Evolutionary conservation across 2,888 invertebrate genomes (phyloP).

Genomic region (Frankliniella fusca): DNA sequence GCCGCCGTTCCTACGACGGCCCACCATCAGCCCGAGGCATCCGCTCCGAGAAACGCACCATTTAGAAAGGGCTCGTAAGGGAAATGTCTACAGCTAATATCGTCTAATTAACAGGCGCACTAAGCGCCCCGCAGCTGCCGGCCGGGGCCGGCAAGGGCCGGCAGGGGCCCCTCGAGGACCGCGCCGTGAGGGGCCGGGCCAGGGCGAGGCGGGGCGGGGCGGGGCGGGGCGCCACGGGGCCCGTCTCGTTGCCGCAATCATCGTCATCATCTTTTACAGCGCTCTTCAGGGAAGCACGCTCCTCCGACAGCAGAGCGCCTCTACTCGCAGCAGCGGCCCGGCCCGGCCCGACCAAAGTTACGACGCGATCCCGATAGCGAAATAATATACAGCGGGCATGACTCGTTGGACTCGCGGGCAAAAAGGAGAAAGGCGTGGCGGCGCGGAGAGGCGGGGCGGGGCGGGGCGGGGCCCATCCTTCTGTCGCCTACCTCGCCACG

Average conservation of each 20-base stretch:
- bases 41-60: too few relatives aligned
- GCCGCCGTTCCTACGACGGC: too few relatives aligned
- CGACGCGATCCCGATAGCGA: constrained; percentile 19
- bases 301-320: background rate
- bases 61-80: too few relatives aligned
- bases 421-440: background rate
- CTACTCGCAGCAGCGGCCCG: background rate
- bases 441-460: background rate
- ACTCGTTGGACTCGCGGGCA: background rate
- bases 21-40: too few relatives aligned
- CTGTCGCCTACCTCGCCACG: background rate
- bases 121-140: too few relatives aligned
- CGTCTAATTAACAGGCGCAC: too few relatives aligned
- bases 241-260: background rate
- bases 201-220: too few relatives aligned
- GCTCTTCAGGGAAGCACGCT: constrained; percentile 9
- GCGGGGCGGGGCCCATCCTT: background rate
- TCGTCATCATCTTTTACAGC: constrained; percentile 3
- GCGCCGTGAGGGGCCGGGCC: too few relatives aligned
- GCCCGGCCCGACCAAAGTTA: background rate
- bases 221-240: too few relatives aligned
- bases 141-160: too few relatives aligned
- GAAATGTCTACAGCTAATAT: too few relatives aligned
- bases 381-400: constrained; percentile 1
- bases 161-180: too few relatives aligned